Conservation (phyloP, 2,113 vertebrate genomes). For the Takifugu bimaculatus region DNA sequence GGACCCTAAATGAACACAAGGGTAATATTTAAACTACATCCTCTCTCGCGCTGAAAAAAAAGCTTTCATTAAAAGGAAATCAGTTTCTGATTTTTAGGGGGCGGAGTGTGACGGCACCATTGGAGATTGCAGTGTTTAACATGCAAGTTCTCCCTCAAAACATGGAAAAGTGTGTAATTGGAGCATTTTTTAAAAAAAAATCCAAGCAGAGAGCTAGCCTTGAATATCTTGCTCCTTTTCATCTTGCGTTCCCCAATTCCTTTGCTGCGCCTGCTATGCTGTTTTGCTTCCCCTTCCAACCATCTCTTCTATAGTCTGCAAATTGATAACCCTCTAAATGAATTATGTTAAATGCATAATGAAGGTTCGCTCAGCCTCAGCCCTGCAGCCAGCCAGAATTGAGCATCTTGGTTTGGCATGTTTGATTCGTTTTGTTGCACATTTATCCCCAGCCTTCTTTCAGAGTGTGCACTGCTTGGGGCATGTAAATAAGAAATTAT, state of each 20-base stretch:
- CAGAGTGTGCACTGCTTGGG: constrained; percentile 74
- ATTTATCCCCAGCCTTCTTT: constrained; percentile 76
- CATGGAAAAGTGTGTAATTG: constrained; percentile 73
- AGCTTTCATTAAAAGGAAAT: constrained; percentile 65
- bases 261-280: constrained; percentile 59
- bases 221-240: constrained; percentile 67
- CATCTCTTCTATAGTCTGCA: constrained; percentile 72
- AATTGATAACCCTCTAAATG: constrained; percentile 82
- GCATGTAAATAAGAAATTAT: constrained; percentile 84
- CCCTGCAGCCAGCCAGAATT: constrained; percentile 71
- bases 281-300: constrained; percentile 60
- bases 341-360: constrained; percentile 81
- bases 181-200: constrained; percentile 52
- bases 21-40: constrained; percentile 61
- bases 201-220: constrained; percentile 49
- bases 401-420: constrained; percentile 72
- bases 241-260: constrained; percentile 56
- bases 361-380: constrained; percentile 72
- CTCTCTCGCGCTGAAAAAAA: constrained; percentile 49
- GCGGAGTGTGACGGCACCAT: constrained; percentile 67
- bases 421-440: constrained; percentile 78
- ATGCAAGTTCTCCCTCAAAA: constrained; percentile 64
- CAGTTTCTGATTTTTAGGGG: constrained; percentile 54
- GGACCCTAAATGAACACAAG: constrained; percentile 43
- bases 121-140: constrained; percentile 59